Evolutionary conservation across 2,888 invertebrate genomes (phyloP).

Genomic region (Caenorhabditis angaria): DNA sequence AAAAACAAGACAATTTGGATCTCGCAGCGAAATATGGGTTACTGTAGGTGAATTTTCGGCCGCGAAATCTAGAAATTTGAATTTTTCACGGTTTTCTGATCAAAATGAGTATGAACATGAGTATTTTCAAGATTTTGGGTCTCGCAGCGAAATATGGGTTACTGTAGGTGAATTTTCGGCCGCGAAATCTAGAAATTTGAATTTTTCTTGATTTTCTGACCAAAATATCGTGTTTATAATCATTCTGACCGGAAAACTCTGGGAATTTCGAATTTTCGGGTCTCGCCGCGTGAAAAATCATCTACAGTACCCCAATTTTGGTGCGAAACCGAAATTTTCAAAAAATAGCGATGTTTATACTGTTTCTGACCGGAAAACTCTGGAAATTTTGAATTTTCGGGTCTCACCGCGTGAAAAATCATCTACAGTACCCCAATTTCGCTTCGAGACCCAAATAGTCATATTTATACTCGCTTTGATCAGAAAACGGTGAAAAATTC

Average conservation of each 20-base stretch:
- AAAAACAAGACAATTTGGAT: not conserved
- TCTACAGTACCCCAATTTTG: not conserved
- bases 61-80: not conserved
- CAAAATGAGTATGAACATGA: not conserved
- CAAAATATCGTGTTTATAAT: not conserved
- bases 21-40: not conserved
- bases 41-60: not conserved
- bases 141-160: not conserved
- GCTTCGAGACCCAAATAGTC: not conserved
- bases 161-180: not conserved
- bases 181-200: not conserved
- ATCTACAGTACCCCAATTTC: not conserved
- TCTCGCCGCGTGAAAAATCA: not conserved
- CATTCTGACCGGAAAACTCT: not conserved
- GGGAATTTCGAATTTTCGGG: not conserved
- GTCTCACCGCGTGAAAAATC: not conserved
- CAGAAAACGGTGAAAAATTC: not conserved
- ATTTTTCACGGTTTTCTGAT: not conserved
- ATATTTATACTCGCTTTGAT: not conserved
- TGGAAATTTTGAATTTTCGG: not conserved
- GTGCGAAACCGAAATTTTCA: not conserved
- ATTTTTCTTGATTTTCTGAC: not conserved
- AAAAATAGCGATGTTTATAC: not conserved
- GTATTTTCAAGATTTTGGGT: not conserved
- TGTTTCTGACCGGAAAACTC: not conserved